A percentile compares a stretch with the other conserved stretches of the same genome.
Evolutionary conservation across 2,797 vertebrate genomes (phyloP).

Genomic region (Acanthurus tractus): DNA sequence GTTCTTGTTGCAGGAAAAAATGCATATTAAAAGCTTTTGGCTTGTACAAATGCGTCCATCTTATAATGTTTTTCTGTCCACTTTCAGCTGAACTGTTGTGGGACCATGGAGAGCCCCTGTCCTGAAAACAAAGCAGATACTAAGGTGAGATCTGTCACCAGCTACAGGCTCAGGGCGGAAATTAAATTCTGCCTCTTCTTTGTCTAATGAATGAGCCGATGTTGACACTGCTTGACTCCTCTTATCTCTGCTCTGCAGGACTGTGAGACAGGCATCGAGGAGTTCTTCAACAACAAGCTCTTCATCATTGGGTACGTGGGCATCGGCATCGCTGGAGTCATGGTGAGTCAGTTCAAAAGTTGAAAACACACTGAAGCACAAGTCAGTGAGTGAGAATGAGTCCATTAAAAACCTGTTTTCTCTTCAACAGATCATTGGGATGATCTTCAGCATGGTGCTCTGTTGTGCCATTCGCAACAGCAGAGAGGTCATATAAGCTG

Average conservation of each 20-base stretch:
- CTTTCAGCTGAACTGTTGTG: constrained; percentile 84
- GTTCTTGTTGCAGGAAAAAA: background rate
- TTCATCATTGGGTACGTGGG: constrained; percentile 94
- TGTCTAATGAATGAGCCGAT: constrained; percentile 1
- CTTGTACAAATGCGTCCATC: background rate
- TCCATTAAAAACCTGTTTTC: constrained; percentile 3
- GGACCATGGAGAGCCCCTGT: constrained; percentile 61
- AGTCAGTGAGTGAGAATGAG: background rate
- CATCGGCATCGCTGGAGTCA: constrained; percentile 93
- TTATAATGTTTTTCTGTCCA: constrained; percentile 1
- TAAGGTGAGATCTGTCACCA: constrained; percentile 65
- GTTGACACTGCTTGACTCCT: background rate
- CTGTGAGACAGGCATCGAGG: constrained; percentile 90
- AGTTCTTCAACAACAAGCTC: constrained; percentile 90
- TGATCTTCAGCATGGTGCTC: constrained; percentile 99
- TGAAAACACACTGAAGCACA: background rate
- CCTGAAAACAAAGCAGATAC: constrained; percentile 7
- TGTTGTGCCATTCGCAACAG: constrained; percentile 96
- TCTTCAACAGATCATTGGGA: constrained; percentile 92
- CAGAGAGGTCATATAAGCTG: constrained; percentile 91
- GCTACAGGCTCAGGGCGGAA: constrained; percentile 3
- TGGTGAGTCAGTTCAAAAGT: constrained; percentile 87
- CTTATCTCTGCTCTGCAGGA: constrained; percentile 79
- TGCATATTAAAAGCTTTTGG: background rate
- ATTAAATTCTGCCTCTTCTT: constrained; percentile 4